These are phyloP conservation scores for Bombus polaris DNA, from an alignment of 1,140 invertebrate species.

Conservation along the genomic window DNA sequence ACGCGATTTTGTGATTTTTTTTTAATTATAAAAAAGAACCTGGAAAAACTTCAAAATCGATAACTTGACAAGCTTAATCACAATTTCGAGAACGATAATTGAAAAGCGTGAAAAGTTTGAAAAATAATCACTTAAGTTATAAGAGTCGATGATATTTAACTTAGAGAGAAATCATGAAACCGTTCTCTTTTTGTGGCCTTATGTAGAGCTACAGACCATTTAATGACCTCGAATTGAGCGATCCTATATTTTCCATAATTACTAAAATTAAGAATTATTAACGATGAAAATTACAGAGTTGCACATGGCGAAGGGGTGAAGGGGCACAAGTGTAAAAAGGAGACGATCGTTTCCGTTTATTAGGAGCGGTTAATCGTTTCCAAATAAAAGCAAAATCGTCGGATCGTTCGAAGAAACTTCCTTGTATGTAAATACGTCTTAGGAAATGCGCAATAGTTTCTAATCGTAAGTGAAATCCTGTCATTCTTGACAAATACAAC, in stretches of 20 bases:
- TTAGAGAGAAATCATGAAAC: background rate
- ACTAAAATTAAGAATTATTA: background rate
- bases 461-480: background rate
- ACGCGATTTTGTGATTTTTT: too few species aligned
- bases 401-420: background rate
- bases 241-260: background rate
- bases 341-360: constrained; percentile 19
- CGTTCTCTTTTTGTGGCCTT: background rate
- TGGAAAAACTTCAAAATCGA: background rate
- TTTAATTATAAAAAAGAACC: background rate
- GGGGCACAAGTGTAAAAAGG: background rate
- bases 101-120: too few species aligned
- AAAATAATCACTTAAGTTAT: too few species aligned
- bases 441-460: too few species aligned
- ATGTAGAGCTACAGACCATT: background rate
- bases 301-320: background rate
- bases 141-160: background rate
- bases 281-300: background rate
- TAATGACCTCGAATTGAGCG: background rate
- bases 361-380: background rate
- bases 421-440: background rate
- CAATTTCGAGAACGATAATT: background rate
- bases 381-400: background rate
- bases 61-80: background rate
- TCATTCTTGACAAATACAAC: background rate